Base-by-base conservation (phyloP, 1,140 invertebrate species). In the Ceratina japonica region DNA sequence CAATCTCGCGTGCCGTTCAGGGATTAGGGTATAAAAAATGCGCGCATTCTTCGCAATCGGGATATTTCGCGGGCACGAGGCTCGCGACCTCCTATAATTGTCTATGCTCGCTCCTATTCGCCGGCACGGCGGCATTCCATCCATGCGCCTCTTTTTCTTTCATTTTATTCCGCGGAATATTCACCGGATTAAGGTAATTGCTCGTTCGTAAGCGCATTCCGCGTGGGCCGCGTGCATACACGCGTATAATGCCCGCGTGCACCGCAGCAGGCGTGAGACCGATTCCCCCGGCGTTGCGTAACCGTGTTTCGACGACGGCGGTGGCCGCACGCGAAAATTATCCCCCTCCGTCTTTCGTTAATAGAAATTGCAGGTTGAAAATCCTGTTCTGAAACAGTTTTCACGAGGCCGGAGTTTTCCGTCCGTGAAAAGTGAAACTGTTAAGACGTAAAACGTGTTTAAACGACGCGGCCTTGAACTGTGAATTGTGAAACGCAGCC, bases 181-280 rank as follows among this genome's bases (percentile, higher is more conserved):
- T 92, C 90, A 92, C 89, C 87, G 90, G 87, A 92, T 92, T 91
- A 91, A 91, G 90, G 89, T 92, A 92, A 91, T 92, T 92, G 90
- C 80, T 79, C 85, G 76, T 91, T 87, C 86, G 16, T 51, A 56
- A 69, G 83, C 84, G 71, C 79, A 75, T 56, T 82, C 83, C 54
- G 70, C 70, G 66, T 70, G 66, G 66, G 66, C 66, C 27, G 84
- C 80, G 71, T 83, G 80, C 77, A 70, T 82, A 73, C 82, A 83
- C 78, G 85, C 76, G 80, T 79, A 81, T n/a, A n/a, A n/a, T n/a
- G n/a, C n/a, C 81, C 51, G 24, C 20, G 37, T 44, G 75, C 82
- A 68, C 70, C 84, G 71, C 82, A 88, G 71, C 82, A 88, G 68
- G 87, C 87, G 87, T 89, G 88, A 89, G 88, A 89, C 86, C 86